Base-by-base conservation (phyloP, 2,888 invertebrate species). In the Drosophila sordidapex region DNA sequence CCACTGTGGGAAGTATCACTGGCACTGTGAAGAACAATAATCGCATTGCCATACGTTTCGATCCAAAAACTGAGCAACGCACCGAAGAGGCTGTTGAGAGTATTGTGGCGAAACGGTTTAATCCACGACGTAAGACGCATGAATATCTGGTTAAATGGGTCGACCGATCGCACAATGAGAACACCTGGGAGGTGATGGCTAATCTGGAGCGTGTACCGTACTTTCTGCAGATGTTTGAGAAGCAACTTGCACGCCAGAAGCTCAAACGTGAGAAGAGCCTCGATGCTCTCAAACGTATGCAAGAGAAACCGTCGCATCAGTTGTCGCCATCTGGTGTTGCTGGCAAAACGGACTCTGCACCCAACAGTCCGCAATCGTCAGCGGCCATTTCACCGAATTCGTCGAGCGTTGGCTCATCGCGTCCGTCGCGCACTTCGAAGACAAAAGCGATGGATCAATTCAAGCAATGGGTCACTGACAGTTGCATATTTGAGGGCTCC, bases 141-240 rank as follows among this genome's bases (percentile, higher is more conserved):
- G 97, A 97, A 93, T 97, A 97, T 93, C 94, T 97, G 87, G 95
- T 97, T 58, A 97, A 97, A 92, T 97, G 97, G 97, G 97, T 97
- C 91, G 96, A 96, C 56, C 96, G 96, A 85, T 94, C 96, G 31
- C 95, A 96, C 95, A 96, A 96, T 72, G 95, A 96, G 82, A 97
- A 97, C 91, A 97, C 97, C 7, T 97, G 97, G 97, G 97, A 97
- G 91, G 96, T 97, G 0, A 95, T 96, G 33, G 95, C 95, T 63
- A 96, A 96, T 91, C 95, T 97, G 90, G 95, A 95, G 70, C 95
- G 96, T 2, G 97, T 97, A 89, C 96, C 96, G 89, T 95, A 95
- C 86, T 93, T 97, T 67, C 93, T 97, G 61, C 97, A 97, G 73
- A 96, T 96, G 53, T 97, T 97, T 87, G 97, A 97, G 91, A 95